These are phyloP conservation scores for Aphaenogaster floridana DNA, from an alignment of 1,140 invertebrate species.

Conservation along the genomic window DNA sequence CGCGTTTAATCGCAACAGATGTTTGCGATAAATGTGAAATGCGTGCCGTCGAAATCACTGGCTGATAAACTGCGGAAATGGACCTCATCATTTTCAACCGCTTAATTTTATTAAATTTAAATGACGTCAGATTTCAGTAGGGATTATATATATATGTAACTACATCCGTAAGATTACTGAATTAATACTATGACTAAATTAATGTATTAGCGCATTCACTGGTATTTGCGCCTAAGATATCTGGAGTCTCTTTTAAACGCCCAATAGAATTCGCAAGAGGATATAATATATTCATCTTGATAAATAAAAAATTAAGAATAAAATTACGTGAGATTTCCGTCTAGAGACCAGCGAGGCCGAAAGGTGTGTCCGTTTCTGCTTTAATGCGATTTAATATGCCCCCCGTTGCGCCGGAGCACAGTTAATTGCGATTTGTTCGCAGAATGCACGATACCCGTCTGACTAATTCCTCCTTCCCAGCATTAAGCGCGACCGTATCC, in stretches of 20 bases:
- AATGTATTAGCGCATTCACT: background rate
- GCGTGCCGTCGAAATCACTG: background rate
- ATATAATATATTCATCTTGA: constrained; percentile 17
- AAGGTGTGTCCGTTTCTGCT: constrained; percentile 42
- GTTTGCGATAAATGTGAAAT: constrained; percentile 55
- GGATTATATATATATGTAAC: background rate
- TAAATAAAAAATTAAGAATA: constrained; percentile 38
- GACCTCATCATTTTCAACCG: background rate
- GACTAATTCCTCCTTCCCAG: constrained; percentile 62
- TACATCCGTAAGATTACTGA: background rate
- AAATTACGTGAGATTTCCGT: constrained; percentile 58
- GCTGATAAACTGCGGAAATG: constrained; percentile 32
- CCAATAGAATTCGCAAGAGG: background rate
- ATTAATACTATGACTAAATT: background rate
- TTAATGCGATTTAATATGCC: constrained; percentile 72
- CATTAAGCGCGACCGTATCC: constrained; percentile 53
- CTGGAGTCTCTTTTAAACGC: background rate
- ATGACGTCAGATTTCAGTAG: background rate
- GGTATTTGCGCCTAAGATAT: background rate
- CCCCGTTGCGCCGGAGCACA: constrained; percentile 38
- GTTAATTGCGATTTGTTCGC: constrained; percentile 75
- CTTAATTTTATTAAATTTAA: constrained; percentile 16
- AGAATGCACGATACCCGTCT: constrained; percentile 66
- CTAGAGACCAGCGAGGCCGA: constrained; percentile 24
- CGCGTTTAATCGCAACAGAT: constrained; percentile 55